Base-by-base conservation (phyloP, 2,113 vertebrate species). In the Clarias macrocephalus region DNA sequence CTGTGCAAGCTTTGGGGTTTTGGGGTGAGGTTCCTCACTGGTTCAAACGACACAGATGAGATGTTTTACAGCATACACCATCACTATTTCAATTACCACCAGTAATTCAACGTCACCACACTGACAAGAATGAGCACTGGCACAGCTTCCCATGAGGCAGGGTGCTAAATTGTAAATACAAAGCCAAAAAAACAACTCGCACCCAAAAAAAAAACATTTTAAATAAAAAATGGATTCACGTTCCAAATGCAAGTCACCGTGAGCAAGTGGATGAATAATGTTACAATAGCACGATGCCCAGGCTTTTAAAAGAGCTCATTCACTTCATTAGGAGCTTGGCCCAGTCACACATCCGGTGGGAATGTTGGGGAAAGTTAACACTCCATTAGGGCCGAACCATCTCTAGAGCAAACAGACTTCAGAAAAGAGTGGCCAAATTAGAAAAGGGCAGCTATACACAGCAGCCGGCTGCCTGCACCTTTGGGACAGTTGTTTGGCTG, bases 301-400 rank as follows among this genome's bases (percentile, higher is more conserved):
- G 52, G 33, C 79, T 16, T 11, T 88, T 85, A 76, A 63, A 86
- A 68, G 52, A 90, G 48, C 68, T 85, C 81, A 86, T 82, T 84
- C 84, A 88, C 86, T 90, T 90, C 68, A 90, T 90, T 90, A 86
- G 52, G 52, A 60, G 62, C 52, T 84, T 84, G 73, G 81, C 86
- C 63, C n/a, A 52, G 48, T 86, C 73, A 81, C 57, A 56, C 21
- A 68, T 79, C 86, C 80, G n/a, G 62, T 62, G 82, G 85, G 48
- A 86, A 77, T 1, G 70, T 28, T 30, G 21, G n/a, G 85, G 72
- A 85, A 88, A 80, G 60, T 85, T 85, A 89, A 86, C 83, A 86
- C 80, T 86, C 59, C 76, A 88, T 90, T 90, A 82, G 16, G 70
- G 52, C 62, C 48, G 23, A 87, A 80, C 60, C 60, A 76, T 70